Base-by-base conservation (phyloP, 2,113 vertebrate species). In the Entomyzon cyanotis region DNA sequence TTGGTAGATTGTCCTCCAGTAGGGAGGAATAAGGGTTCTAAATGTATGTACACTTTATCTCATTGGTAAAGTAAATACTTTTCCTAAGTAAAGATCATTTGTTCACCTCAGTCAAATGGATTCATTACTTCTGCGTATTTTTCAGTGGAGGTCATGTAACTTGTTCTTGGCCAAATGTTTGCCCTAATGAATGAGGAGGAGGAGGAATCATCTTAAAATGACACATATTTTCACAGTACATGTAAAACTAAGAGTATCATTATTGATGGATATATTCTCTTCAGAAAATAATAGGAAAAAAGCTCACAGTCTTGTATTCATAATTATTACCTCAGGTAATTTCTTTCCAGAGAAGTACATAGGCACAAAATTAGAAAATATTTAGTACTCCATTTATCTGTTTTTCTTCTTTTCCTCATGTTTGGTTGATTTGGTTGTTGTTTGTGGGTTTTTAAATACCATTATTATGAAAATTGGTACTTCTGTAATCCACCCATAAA, bases 141-240 rank as follows among this genome's bases (percentile, higher is more conserved):
- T 83, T 56, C 70, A 39, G 0, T 41, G 73, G 16, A 89, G 81
- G n/a, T 31, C 18, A 15, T 85, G 65, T 65, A 39, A 37, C 20
- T 82, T 87, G 55, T 16, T 91, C 13, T 71, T 89, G 37, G n/a
- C 49, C 58, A 89, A 50, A 78, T 76, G 65, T 76, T 80, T 69
- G 11, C 21, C 9, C 2, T 62, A 64, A 71, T 8, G 11, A 49
- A 55, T 18, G 7, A 50, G 37, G 44, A 74, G 16, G 3, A 37
- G 8, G 12, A 20, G 23, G 6, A 24, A 21, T 93, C 0, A 33
- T 85, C 18, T 83, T 49, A 62, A 85, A 82, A 21, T 47, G 2
- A 23, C 20, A 55, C 7, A 0, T 22, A 24, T 33, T 83, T 88
- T 83, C 86, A 65, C 24, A 47, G 11, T 70, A 24, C 3, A 3